Percentiles rank a stretch among this genome's conserved stretches.
phyloP scores from a whole-genome alignment of 2,113 vertebrate genomes.

The Numenius arquata region DNA sequence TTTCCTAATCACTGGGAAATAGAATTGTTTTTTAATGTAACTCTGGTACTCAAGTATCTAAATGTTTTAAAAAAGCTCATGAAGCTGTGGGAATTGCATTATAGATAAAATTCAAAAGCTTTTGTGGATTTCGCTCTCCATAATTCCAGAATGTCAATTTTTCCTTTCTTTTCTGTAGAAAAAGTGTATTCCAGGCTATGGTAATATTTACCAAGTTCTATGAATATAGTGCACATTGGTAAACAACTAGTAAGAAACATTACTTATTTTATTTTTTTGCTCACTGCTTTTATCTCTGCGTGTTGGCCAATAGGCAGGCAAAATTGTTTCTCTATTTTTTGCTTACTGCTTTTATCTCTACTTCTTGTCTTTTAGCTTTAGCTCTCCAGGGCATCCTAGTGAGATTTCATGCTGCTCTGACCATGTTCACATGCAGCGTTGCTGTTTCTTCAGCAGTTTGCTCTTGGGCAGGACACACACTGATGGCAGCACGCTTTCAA shows the following conservation, averaged over 20 bases:
- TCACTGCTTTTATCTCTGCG: neutral
- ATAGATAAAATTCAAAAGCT: neutral
- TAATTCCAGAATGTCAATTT: neutral
- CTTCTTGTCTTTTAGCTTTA: neutral
- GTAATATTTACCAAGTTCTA: neutral
- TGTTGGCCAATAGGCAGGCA: neutral
- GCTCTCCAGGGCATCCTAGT: neutral
- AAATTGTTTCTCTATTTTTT: neutral
- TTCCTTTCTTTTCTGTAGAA: neutral
- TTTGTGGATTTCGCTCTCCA: neutral
- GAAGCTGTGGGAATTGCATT: neutral
- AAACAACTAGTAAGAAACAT: neutral
- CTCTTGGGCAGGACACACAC: neutral
- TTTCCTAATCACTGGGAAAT: neutral
- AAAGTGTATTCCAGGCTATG: neutral
- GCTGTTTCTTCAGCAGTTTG: neutral
- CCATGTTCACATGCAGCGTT: fast-evolving
- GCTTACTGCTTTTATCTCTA: neutral
- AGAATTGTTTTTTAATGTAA: neutral
- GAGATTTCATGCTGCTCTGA: neutral
- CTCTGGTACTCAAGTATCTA: neutral
- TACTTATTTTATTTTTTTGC: neutral
- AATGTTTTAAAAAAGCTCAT: neutral
- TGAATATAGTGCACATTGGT: neutral
- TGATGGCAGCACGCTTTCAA: neutral